Evolutionary conservation across 2,797 vertebrate genomes (phyloP), one percentile per base, ranked within the genome.

Genomic region (Poecilia velifera): DNA sequence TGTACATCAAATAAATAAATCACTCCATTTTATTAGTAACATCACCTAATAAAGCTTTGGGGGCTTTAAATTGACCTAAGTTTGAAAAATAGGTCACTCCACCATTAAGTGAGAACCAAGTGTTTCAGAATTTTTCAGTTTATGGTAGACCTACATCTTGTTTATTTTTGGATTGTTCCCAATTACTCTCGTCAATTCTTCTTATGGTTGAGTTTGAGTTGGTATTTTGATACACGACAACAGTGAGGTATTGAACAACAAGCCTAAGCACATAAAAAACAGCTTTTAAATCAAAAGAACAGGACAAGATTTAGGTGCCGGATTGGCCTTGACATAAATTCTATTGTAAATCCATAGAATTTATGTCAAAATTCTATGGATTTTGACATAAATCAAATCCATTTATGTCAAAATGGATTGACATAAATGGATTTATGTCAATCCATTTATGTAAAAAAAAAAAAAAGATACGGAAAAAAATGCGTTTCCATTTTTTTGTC

Each of bases 1-100:
- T 77, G 64, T 72, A 41, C 53, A 77, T 82, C 41, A 78, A 57
- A 74, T 20, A 71, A 31, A 82, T 79, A 62, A 73, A 87, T 86
- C 39, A 77, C 71, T 75, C 0, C 0, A 25, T 49, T 70, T 22
- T 39, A 72, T 73, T 47, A 73, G 76, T 66, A 22, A 0, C 72
- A 75, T 59, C 74, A 16, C 14, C 47, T 80, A 53, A 28, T 43
- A 9, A 34, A 36, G 39, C 28, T 14, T 43, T 4, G 73, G 55
- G 46, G 74, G 45, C 25, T 59, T 68, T 34, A 49, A 31, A 20
- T 39, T 55, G 25, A 76, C 55, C 22, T 39, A 68, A 46, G 6
- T 13, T 16, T 47, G 28, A 45, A 46, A 53, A 78, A n/a, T 31
- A 14, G 18, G 18, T 75, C 68, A 76, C 57, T 31, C 13, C 57